Evolutionary conservation across 2,888 invertebrate genomes (phyloP), one percentile per base, ranked within the genome.

Genomic region (Fragum whitleyi): DNA sequence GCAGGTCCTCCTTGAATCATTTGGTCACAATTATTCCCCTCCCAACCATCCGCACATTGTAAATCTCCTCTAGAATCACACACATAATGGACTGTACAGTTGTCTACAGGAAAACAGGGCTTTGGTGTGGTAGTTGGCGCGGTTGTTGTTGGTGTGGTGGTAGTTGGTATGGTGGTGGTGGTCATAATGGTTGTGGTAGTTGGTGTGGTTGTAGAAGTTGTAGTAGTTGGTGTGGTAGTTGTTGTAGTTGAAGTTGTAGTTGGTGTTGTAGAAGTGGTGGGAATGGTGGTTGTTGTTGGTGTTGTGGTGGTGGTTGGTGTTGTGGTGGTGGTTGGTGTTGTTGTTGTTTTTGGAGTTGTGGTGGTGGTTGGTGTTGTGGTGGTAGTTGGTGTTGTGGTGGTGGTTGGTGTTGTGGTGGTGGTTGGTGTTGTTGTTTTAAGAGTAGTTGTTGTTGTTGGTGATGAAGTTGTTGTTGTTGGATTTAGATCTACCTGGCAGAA

Each of bases 71-170:
- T 57, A 1, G 59, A 36, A 23, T 68, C 70, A 74, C 84, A 84
- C 1, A 51, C 51, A 68, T 81, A 84, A 55, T 84, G 84, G 21
- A 29, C 47, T 19, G 53, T 59, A 59, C 84, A 84, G 59, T 74
- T 68, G 21, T 79, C 55, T 11, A 65, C 42, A 21, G 80, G 70
- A 5, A 62, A 72, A 32, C 77, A 77, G 14, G 84, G 65, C 19
- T 73, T 69, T 16, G 72, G 53, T 42, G 77, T 80, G 2, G 73
- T 77, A 23, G 74, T 74, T 9, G 77, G 70, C 1, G 79, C 68
- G 3, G 74, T 65, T 28, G 68, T 21, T 19, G 77, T 74, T 16
- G 74, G 70, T 47, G 67, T 55, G n/a, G 69, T 76, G 19, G 70
- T 19, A 19, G 76, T 53, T 55, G 79, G 51, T 28, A 77, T 73